phyloP scores from a whole-genome alignment of 1,140 invertebrate genomes.

The Drosophila bocki region DNA sequence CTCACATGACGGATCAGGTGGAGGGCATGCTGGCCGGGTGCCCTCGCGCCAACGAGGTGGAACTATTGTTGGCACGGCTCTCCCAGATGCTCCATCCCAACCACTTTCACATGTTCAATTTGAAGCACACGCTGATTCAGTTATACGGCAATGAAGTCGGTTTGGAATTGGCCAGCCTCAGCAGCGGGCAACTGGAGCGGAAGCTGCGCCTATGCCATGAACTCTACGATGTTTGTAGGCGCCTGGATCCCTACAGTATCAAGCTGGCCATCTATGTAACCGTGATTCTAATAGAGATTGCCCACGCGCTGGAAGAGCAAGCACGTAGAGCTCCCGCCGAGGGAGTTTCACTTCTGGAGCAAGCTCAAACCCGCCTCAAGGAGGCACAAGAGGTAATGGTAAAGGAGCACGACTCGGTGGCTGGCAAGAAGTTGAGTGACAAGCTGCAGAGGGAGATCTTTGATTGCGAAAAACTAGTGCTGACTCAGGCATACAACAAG shows the following conservation, averaged over 20 bases:
- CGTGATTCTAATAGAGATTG: constrained; percentile 90
- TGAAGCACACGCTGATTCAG: constrained; percentile 92
- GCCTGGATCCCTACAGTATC: constrained; percentile 89
- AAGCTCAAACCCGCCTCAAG: constrained; percentile 58
- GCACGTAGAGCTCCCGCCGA: constrained; percentile 84
- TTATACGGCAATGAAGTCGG: constrained; percentile 89
- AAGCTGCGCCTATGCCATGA: constrained; percentile 90
- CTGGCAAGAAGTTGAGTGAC: constrained; percentile 71
- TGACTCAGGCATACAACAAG: constrained; percentile 31
- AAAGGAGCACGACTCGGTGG: constrained; percentile 75
- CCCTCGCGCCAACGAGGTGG: constrained; percentile 87
- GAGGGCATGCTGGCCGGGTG: constrained; percentile 88
- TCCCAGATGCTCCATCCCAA: constrained; percentile 90
- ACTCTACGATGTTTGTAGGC: constrained; percentile 88
- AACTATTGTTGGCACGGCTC: constrained; percentile 88
- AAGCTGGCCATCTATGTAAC: constrained; percentile 90
- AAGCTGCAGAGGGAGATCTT: constrained; percentile 60
- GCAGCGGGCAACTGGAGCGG: constrained; percentile 87
- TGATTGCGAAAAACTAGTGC: constrained; percentile 57
- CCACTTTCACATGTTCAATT: constrained; percentile 92
- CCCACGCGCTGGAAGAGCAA: constrained; percentile 87
- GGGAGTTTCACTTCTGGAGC: constrained; percentile 14
- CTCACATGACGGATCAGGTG: constrained; percentile 91
- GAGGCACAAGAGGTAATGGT: constrained; percentile 60
- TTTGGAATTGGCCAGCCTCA: constrained; percentile 86